A percentile compares a stretch with the other conserved stretches of the same genome.
Conservation (phyloP, 2,888 invertebrate species). For the Elmis aenea region DNA sequence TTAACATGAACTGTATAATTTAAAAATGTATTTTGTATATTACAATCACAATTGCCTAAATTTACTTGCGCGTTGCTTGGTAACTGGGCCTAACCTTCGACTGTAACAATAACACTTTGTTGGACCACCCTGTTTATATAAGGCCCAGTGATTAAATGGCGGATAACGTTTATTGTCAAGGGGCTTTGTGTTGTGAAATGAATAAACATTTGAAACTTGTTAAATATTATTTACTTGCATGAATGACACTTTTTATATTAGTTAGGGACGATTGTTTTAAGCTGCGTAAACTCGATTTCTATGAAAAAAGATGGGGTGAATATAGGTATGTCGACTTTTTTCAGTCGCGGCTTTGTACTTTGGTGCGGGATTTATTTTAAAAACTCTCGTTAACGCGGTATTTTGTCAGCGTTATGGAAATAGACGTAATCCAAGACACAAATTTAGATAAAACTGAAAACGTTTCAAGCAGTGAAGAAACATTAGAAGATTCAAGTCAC, state of each 20-base stretch:
- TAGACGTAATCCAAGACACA: conserved; percentile 43
- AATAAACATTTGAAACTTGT: conserved; percentile 11
- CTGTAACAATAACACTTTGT: not conserved
- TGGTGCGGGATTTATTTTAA: conserved; percentile 10
- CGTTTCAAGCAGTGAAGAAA: conserved; percentile 16
- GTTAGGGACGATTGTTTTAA: conserved; percentile 1
- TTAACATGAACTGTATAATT: no score
- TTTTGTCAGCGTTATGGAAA: conserved; percentile 43
- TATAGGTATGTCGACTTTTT: conserved; percentile 17
- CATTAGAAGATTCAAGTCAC: conserved; percentile 18
- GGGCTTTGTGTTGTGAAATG: conserved; percentile 26
- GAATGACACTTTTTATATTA: conserved; percentile 17
- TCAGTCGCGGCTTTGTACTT: conserved; percentile 20
- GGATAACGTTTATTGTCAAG: conserved; percentile 44
- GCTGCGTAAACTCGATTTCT: conserved; percentile 7
- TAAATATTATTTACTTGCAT: conserved; percentile 12
- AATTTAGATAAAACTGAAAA: conserved; percentile 36
- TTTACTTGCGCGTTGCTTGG: no score
- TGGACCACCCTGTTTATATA: not conserved
- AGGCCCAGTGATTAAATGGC: conserved; percentile 47
- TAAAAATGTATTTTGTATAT: no score
- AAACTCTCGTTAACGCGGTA: conserved; percentile 3
- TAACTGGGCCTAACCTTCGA: no score
- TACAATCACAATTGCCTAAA: no score
- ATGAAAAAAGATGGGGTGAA: conserved; percentile 25